phyloP scores from a whole-genome alignment of 2,888 invertebrate species.

The Omphaloscelis lunosa region DNA sequence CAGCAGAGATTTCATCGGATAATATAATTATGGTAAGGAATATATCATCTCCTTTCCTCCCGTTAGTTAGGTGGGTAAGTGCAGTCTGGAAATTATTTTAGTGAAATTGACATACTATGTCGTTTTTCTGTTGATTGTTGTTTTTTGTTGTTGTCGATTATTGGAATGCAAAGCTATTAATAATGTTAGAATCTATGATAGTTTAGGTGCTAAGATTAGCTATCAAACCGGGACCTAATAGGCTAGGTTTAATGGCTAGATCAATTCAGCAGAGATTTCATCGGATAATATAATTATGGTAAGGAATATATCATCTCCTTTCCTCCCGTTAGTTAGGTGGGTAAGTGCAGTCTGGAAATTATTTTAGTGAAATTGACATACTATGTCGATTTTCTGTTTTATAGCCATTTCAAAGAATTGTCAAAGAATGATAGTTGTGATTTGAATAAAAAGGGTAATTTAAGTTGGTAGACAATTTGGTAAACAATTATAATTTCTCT shows the following conservation, averaged over 20 bases:
- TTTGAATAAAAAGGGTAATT: no score
- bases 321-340: not conserved
- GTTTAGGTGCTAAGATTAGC: constrained; percentile 27
- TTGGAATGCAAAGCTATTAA: constrained; percentile 32
- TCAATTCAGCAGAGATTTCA: constrained; percentile 35
- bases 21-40: constrained; percentile 15
- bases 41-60: constrained; percentile 20
- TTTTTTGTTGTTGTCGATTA: no score
- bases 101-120: not conserved
- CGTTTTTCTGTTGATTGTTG: no score
- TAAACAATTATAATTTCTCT: no score
- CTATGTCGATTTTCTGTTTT: not conserved
- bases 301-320: constrained; percentile 28
- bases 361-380: not conserved
- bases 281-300: constrained; percentile 21
- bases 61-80: not conserved
- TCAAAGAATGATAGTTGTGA: no score
- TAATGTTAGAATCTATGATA: constrained; percentile 12
- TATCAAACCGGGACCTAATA: constrained; percentile 19
- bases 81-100: not conserved
- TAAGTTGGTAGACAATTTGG: no score
- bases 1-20: constrained; percentile 33
- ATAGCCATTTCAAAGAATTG: no score
- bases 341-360: not conserved
- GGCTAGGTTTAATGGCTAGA: constrained; percentile 32